phyloP scores from a whole-genome alignment of 2,113 vertebrate genomes.

The Odocoileus virginianus region DNA sequence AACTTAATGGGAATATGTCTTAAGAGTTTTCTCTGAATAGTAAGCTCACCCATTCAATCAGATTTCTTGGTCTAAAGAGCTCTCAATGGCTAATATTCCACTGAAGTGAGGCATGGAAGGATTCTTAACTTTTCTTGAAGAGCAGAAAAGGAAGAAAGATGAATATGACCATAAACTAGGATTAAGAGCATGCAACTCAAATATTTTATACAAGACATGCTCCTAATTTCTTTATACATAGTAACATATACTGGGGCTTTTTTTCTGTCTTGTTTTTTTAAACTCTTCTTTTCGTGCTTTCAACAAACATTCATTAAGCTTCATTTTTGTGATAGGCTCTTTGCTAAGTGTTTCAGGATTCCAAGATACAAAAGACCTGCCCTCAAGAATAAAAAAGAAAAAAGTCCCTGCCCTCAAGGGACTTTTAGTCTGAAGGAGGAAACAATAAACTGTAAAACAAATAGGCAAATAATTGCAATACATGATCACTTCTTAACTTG shows the following conservation, averaged over 20 bases:
- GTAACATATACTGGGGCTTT: not conserved
- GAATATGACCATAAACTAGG: not conserved
- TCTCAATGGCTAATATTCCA: not conserved
- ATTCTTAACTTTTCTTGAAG: not conserved
- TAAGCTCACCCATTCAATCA: not conserved
- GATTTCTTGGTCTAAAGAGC: not conserved
- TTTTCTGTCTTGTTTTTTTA: not conserved
- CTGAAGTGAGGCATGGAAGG: not conserved
- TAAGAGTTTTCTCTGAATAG: not conserved
- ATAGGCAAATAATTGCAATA: not conserved
- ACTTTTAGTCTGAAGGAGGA: not conserved
- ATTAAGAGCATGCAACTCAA: not conserved
- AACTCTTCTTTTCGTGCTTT: not conserved
- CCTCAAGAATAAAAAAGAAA: not conserved
- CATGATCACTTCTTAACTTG: not conserved
- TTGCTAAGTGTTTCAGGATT: not conserved
- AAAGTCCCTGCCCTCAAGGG: not conserved
- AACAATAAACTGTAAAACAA: not conserved
- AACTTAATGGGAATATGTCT: not conserved
- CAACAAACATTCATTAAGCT: not conserved
- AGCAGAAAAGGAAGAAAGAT: not conserved
- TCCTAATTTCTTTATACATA: not conserved
- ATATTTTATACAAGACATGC: not conserved
- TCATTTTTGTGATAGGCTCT: not conserved
- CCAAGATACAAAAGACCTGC: not conserved